Percentiles rank a stretch among this genome's conserved stretches.
Evolutionary conservation across 2,113 vertebrate species (phyloP).

Genomic region (Coreoperca whiteheadi): DNA sequence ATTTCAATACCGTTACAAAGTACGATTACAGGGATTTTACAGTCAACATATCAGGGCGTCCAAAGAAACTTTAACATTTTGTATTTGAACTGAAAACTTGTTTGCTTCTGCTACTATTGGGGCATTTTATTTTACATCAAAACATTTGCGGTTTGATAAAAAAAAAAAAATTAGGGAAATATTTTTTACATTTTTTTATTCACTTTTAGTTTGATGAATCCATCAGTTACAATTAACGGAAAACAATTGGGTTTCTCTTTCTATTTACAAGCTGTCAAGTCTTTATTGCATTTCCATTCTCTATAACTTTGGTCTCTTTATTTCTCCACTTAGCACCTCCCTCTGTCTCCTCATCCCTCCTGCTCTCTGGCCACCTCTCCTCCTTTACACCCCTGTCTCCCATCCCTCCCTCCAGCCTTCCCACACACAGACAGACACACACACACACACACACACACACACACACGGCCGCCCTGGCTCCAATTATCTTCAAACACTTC

Average conservation of each 20-base stretch:
- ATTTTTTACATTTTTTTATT: not conserved
- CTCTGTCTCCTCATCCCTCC: slow-evolving; percentile 17
- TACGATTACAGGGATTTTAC: not conserved
- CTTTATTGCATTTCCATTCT: not conserved
- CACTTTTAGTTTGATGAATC: not conserved
- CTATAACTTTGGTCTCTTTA: not conserved
- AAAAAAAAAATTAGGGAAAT: not conserved
- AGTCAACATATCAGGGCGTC: not conserved
- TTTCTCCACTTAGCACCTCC: slow-evolving; percentile 9
- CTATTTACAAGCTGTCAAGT: not conserved
- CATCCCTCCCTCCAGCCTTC: slow-evolving; percentile 72
- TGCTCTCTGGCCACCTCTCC: slow-evolving; percentile 66
- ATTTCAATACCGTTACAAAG: not conserved
- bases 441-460: slow-evolving; percentile 32
- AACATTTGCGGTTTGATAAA: not conserved
- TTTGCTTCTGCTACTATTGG: not conserved
- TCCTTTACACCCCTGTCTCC: slow-evolving; percentile 72
- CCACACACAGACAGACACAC: slow-evolving; percentile 58
- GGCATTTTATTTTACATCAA: not conserved
- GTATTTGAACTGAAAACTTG: not conserved
- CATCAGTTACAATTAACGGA: not conserved
- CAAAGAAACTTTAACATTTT: not conserved
- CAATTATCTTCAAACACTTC: slow-evolving; percentile 87
- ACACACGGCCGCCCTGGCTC: slow-evolving; percentile 78
- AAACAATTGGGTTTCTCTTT: not conserved